A percentile compares a stretch with the other conserved stretches of the same genome.
Evolutionary conservation across 2,113 vertebrate genomes (phyloP).

Genomic region (Atlantisia rogersi): DNA sequence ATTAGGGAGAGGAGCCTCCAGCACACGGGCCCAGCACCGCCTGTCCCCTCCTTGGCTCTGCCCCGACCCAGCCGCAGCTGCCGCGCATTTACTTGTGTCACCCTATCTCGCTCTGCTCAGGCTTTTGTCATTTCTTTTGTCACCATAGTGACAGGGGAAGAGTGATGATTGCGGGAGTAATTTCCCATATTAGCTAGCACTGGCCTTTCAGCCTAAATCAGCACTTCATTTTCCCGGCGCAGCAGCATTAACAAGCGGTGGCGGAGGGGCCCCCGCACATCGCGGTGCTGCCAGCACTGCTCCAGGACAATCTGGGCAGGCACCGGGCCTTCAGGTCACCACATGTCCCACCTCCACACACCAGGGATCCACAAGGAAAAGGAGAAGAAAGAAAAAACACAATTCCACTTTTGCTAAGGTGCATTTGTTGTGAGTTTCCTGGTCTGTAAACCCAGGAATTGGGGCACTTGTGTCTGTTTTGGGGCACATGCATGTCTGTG

Average conservation of each 20-base stretch:
- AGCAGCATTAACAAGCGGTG: rapidly evolving
- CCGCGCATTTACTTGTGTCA: not conserved
- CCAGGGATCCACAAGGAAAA: not conserved
- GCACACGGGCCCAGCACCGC: rapidly evolving
- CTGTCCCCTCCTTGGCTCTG: not conserved
- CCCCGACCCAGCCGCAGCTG: rapidly evolving
- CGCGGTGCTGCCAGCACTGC: rapidly evolving
- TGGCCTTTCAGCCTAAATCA: constrained; percentile 35
- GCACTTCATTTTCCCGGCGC: not conserved
- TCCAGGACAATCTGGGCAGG: not conserved
- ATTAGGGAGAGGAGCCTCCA: not conserved
- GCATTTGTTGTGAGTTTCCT: not conserved
- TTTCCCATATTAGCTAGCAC: constrained; percentile 17
- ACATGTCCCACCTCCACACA: not conserved
- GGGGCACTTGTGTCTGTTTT: not conserved
- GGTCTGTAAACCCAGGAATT: not conserved
- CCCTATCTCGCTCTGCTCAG: not conserved
- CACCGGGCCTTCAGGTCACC: not conserved
- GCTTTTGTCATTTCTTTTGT: constrained; percentile 52
- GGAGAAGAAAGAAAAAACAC: not conserved
- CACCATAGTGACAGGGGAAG: constrained; percentile 52
- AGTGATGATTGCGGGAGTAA: constrained; percentile 57
- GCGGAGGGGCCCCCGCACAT: rapidly evolving
- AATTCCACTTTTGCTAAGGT: not conserved
- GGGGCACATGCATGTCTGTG: rapidly evolving